phyloP scores from a whole-genome alignment of 2,797 vertebrate species.

The Notoglanidium macrostoma region DNA sequence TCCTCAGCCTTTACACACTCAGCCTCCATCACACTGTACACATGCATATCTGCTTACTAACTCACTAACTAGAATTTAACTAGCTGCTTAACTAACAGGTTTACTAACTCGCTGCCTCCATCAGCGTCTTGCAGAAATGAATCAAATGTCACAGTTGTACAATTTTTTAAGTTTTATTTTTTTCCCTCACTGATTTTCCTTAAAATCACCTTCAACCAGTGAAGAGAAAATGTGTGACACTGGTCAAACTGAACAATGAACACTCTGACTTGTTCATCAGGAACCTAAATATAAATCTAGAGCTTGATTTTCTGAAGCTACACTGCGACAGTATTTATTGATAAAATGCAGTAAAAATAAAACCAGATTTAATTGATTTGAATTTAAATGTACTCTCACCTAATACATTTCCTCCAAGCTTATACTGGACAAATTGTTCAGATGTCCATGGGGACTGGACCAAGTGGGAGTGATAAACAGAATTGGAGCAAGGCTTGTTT shows the following conservation, averaged over 20 bases:
- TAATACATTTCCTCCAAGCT: neutral
- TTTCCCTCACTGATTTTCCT: neutral
- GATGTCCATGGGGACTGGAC: neutral
- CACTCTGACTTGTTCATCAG: neutral
- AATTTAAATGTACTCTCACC: neutral
- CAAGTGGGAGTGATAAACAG: neutral
- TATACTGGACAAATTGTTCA: neutral
- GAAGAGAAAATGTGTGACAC: neutral
- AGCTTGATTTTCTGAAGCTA: neutral
- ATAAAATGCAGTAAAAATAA: neutral
- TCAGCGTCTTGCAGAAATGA: neutral
- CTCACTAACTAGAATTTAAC: neutral
- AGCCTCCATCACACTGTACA: neutral
- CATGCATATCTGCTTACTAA: neutral
- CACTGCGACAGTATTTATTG: neutral
- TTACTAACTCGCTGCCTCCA: neutral
- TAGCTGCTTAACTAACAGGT: neutral
- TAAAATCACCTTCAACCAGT: neutral
- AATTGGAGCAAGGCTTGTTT: neutral
- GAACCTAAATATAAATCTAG: no score
- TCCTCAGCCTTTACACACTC: neutral
- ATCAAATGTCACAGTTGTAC: neutral
- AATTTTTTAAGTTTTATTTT: neutral
- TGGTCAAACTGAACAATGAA: neutral
- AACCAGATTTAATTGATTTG: neutral